Conservation (phyloP, 2,113 vertebrate genomes). For the Agapornis roseicollis region DNA sequence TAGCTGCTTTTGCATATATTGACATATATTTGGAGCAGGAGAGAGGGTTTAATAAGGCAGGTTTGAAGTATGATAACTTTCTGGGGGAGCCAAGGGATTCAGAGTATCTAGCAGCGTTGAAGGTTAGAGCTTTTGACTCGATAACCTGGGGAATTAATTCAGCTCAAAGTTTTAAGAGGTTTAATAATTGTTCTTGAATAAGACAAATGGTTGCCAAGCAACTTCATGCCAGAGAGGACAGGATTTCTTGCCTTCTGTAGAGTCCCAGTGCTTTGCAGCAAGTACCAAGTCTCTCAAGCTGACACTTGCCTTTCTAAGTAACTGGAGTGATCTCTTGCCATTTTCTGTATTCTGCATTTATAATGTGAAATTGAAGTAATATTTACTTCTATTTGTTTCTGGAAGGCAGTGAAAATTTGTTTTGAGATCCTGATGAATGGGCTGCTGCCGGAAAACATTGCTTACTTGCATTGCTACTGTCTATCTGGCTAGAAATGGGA, state of each 20-base stretch:
- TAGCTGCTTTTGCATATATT: neutral
- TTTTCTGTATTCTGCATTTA: neutral
- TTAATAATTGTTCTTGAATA: neutral
- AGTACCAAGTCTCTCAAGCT: neutral
- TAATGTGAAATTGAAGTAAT: neutral
- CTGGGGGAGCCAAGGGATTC: neutral
- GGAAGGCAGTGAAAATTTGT: neutral
- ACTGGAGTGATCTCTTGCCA: neutral
- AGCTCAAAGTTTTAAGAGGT: neutral
- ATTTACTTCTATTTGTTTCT: neutral
- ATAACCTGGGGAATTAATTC: neutral
- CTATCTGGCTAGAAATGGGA: neutral
- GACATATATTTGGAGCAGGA: neutral
- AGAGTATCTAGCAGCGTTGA: neutral
- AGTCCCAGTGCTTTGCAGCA: neutral
- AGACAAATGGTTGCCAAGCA: constrained; percentile 17
- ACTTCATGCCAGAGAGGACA: neutral
- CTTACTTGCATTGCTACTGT: neutral
- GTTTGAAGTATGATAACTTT: neutral
- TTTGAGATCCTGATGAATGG: neutral
- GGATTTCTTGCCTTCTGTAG: neutral
- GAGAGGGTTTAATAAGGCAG: neutral
- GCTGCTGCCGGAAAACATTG: neutral
- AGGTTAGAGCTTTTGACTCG: constrained; percentile 4
- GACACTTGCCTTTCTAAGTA: neutral